Conservation (phyloP, 1,140 invertebrate species). For the Aphelenchoides avenae region DNA sequence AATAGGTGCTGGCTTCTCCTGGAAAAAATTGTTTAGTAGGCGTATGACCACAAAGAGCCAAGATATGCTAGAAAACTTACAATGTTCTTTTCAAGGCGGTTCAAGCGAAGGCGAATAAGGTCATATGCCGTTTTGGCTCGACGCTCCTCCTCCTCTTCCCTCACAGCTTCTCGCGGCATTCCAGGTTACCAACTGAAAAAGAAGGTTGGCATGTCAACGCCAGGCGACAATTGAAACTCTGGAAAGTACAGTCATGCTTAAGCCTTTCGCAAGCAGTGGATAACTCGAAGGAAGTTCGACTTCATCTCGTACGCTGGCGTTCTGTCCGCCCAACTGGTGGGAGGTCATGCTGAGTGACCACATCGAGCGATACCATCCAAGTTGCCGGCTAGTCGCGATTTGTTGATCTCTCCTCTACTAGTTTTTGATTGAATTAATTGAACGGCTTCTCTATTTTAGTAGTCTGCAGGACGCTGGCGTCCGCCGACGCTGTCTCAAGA, state of each 20-base stretch:
- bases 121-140: conserved; percentile 39
- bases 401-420: too few species aligned
- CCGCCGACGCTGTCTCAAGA: neutral
- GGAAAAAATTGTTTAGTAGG: too few species aligned
- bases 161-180: conserved; percentile 21
- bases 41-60: too few species aligned
- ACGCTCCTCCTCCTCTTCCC: conserved; percentile 11
- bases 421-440: neutral
- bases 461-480: neutral
- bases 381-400: conserved; percentile 1
- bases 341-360: too few species aligned
- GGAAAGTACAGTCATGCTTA: too few species aligned
- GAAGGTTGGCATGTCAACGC: too few species aligned
- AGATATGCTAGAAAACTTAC: conserved; percentile 18
- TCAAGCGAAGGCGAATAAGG: conserved; percentile 30
- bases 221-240: too few species aligned
- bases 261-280: too few species aligned
- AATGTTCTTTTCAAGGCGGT: conserved; percentile 34
- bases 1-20: conserved; percentile 33
- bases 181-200: too few species aligned
- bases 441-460: neutral
- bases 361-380: too few species aligned
- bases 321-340: too few species aligned
- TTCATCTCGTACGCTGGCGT: neutral
- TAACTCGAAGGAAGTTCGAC: neutral